A percentile compares a stretch with the other conserved stretches of the same genome.
Conservation (phyloP, 1,140 invertebrate species). For the Dreissena polymorpha region DNA sequence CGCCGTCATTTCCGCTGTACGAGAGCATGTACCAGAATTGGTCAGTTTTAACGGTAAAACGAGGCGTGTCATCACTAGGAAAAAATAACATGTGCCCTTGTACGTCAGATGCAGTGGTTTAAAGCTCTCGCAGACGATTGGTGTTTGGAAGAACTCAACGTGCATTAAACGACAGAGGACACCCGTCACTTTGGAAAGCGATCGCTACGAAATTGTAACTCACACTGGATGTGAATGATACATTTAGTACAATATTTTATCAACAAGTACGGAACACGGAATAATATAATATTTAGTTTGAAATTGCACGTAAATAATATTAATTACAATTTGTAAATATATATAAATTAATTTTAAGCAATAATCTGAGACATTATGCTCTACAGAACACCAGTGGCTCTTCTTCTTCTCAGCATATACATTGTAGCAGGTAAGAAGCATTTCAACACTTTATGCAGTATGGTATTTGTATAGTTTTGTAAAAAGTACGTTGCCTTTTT, state of each 20-base stretch:
- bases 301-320: no score
- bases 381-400: slow-evolving; percentile 20
- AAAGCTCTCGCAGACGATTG: not conserved
- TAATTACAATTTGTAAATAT: no score
- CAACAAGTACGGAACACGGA: no score
- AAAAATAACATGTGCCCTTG: not conserved
- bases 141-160: not conserved
- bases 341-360: no score
- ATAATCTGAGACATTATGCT: slow-evolving; percentile 1
- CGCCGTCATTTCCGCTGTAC: slow-evolving; percentile 23
- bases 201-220: no score
- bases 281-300: no score
- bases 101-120: slow-evolving; percentile 37
- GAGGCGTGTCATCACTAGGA: slow-evolving; percentile 36
- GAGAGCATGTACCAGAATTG: slow-evolving; percentile 8
- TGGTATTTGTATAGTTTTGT: no score
- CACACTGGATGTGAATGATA: no score
- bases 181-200: not conserved
- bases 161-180: not conserved
- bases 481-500: not conserved
- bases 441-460: slow-evolving; percentile 8
- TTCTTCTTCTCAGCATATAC: slow-evolving; percentile 38
- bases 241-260: no score
- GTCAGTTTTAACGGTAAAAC: not conserved
- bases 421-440: slow-evolving; percentile 33